Base-by-base conservation (phyloP, 2,888 invertebrate species). In the Ischnura elegans region DNA sequence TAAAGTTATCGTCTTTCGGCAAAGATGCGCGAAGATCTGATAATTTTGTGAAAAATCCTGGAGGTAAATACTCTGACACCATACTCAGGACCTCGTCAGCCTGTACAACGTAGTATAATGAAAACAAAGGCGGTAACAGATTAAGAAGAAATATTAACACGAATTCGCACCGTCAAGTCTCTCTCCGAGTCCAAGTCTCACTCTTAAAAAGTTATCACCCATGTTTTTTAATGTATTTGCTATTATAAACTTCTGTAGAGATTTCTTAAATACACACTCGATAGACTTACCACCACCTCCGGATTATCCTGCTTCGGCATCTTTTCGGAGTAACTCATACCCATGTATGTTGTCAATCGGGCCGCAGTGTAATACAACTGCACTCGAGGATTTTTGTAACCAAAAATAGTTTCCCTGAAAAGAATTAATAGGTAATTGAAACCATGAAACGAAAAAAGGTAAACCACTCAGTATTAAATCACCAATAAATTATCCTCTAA, bases 331-430 rank as follows among this genome's bases (percentile, higher is more conserved):
- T 98, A 98, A 93, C 97, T 97, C 95, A 98, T 97, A 93, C 97
- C 97, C 93, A 99, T 96, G 95, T 98, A 99, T 93, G 98, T 98
- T 95, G 97, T 97, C 94, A 99, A 96, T 94, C 97, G 97, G 42
- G 97, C 98, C 93, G 99, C 98, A 94, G 97, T 97, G 95, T 98
- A 99, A 95, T 97, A 98, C 4, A 99, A 96, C 94, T 97, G 97
- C 4, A 99, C 97, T 94, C 97, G 97, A 61, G 99, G 96, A 95
- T 98, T 98, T 95, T 98, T 97, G 95, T 99, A 99, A 4, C 99
- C 99, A 96, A 99, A 99, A 95, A 99, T 99, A 94, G 97, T 98
- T 96, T 99, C 99, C 95, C 97, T 97, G 95, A 51, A 96, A 96
- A 94, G 94, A 87, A 93, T 93, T 51, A 25, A 25, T 25, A 25